Evolutionary conservation across 2,888 invertebrate species (phyloP).

Genomic region (Cylloceria caligata): DNA sequence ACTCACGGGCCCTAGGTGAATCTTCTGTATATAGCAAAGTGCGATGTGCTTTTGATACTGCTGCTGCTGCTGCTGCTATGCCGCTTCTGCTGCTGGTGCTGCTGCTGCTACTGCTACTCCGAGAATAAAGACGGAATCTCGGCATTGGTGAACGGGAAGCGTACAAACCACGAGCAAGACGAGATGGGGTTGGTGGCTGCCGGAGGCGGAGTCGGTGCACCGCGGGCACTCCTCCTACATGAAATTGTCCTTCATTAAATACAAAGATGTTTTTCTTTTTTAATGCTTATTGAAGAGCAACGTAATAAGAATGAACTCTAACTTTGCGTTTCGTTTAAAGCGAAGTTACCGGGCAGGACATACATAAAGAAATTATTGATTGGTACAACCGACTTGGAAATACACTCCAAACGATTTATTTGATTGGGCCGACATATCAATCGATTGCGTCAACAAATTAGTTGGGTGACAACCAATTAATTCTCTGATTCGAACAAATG

Average conservation of each 20-base stretch:
- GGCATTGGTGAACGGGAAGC: conserved; percentile 39
- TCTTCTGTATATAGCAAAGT: conserved; percentile 8
- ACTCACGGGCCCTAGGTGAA: conserved; percentile 2
- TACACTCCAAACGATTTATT: too few relatives aligned
- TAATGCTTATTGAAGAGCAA: conserved; percentile 9
- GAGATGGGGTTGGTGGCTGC: conserved; percentile 43
- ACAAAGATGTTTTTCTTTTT: conserved; percentile 51
- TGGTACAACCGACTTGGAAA: too few relatives aligned
- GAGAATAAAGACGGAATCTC: conserved; percentile 39
- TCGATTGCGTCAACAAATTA: too few relatives aligned
- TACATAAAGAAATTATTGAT: neutral
- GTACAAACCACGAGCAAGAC: conserved; percentile 41
- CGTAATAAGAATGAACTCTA: conserved; percentile 22
- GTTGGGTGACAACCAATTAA: too few relatives aligned
- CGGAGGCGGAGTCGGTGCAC: conserved; percentile 50
- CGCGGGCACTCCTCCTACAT: conserved; percentile 45
- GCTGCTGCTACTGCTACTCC: neutral
- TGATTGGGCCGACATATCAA: too few relatives aligned
- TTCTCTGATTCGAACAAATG: too few relatives aligned
- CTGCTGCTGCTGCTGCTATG: neutral
- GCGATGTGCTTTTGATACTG: conserved; percentile 1
- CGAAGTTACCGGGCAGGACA: neutral
- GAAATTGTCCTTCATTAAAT: conserved; percentile 58
- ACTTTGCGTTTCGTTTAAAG: neutral
- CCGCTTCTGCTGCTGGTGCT: neutral